Conservation (phyloP, 2,113 vertebrate genomes). For the Falco punctatus region DNA sequence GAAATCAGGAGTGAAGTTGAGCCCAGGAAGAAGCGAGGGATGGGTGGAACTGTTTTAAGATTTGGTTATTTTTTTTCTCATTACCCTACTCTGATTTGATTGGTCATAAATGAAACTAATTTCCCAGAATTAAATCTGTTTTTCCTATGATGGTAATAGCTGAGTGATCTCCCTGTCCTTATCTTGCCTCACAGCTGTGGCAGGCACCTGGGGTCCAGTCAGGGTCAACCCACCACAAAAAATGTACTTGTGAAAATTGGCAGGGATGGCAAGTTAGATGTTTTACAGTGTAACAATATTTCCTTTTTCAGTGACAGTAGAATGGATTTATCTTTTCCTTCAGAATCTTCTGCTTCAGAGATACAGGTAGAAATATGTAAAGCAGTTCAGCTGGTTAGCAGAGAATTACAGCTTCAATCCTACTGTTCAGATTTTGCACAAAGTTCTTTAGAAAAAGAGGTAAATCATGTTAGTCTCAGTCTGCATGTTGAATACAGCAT, state of each 20-base stretch:
- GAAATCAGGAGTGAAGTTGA: too few species aligned
- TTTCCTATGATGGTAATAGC: too few species aligned
- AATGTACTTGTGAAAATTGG: neutral
- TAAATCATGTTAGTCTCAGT: rapidly evolving
- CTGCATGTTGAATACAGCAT: neutral
- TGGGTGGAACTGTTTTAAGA: too few species aligned
- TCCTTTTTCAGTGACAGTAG: neutral
- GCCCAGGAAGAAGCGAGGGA: too few species aligned
- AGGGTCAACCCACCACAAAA: too few species aligned
- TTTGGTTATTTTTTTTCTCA: too few species aligned
- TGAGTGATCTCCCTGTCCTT: too few species aligned
- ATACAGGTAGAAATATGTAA: neutral
- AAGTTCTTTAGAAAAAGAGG: neutral
- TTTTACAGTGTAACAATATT: neutral
- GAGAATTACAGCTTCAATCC: neutral
- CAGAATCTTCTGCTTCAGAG: neutral
- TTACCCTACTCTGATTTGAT: too few species aligned
- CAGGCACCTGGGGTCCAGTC: too few species aligned
- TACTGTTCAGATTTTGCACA: neutral
- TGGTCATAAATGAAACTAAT: too few species aligned
- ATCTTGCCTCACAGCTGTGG: too few species aligned
- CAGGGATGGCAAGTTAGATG: neutral
- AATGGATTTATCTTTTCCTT: neutral
- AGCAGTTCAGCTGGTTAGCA: neutral
- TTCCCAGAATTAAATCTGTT: too few species aligned